Base-by-base conservation (phyloP, 35 echinoderm and acorn worm species). In the Ophiothrix spiculata region DNA sequence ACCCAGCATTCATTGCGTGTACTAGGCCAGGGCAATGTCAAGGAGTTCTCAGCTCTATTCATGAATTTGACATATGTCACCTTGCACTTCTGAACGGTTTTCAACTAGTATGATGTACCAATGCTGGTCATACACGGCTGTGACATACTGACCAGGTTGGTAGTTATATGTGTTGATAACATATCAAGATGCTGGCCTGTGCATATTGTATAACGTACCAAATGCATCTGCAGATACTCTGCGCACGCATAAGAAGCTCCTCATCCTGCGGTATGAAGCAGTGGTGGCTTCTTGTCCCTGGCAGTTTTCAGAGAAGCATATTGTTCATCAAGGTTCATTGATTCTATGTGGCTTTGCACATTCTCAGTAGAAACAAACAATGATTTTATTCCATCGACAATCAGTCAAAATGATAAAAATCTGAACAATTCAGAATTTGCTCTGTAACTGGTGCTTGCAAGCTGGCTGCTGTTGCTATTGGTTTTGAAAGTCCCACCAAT, bases 401-500 rank as follows among this genome's bases (percentile, higher is more conserved):
- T 81, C 28, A 17, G n/a, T 31, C 8, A 8, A 54, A 21, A 54
- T 13, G 2, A 41, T 39, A 81, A 39, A 81, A 81, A 41, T 81
- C 8, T 54, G 45, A 54, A 40, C 36, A 81, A 42, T 37, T 81
- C 29, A 81, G 79, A 36, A 81, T 81, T 12, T 81, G 79, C 16
- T 81, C 38, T 19, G 40, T 14, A 42, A 6, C 40, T 83, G 56
- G 60, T 38, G 41, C 35, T 39, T 85, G 40, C 36, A 79, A 39
- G 42, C 81, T 91, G 33, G 81, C 76, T 38, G 79, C 86, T 8
- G 81, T 38, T 29, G 86, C 75, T 56, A 84, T 73, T 60, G 42
- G 36, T 45, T 91, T 91, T 10, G n/a, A 91, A 73, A 85, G 75
- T 86, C 11, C 81, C 89, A 23, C 89, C 39, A n/a, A 91, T 91